Percentiles rank a stretch among this genome's conserved stretches.
Conservation (phyloP, 2,797 vertebrate genomes). For the Aphelocoma californica region DNA sequence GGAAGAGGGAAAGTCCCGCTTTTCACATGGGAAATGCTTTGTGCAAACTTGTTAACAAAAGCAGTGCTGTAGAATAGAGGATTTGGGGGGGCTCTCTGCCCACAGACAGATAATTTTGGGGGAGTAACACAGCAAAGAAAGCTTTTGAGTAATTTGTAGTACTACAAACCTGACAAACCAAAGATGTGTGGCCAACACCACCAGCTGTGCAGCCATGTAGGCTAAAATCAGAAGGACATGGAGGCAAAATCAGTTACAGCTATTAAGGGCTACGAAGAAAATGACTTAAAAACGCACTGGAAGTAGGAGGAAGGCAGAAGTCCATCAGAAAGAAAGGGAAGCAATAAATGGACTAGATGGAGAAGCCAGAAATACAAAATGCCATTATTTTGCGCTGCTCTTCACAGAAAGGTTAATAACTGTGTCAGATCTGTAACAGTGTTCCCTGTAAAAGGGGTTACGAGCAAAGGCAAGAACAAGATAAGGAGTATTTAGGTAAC, state of each 20-base stretch:
- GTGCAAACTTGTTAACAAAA: not conserved
- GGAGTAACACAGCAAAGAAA: not conserved
- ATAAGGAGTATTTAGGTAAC: slow-evolving; percentile 58
- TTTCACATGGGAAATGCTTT: not conserved
- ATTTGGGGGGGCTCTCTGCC: not conserved
- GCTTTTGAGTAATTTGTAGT: not conserved
- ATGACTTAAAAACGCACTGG: not conserved
- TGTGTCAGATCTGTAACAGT: slow-evolving; percentile 37
- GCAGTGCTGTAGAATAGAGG: not conserved
- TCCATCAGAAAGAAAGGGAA: not conserved
- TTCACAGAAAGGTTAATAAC: slow-evolving; percentile 58
- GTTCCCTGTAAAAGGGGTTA: slow-evolving; percentile 26
- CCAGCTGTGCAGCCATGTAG: not conserved
- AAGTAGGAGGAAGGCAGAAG: not conserved
- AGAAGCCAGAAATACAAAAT: slow-evolving; percentile 35
- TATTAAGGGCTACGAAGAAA: not conserved
- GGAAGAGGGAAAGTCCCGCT: not conserved
- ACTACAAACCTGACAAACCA: not conserved
- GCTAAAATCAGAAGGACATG: not conserved
- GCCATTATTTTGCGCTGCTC: slow-evolving; percentile 17
- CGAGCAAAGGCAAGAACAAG: slow-evolving; percentile 42
- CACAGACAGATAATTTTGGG: not conserved
- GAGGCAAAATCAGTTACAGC: not conserved
- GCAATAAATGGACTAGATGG: not conserved
- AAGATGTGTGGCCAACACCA: not conserved